phyloP scores from a whole-genome alignment of 2,797 vertebrate species.

The Pangasius mekongensis region DNA sequence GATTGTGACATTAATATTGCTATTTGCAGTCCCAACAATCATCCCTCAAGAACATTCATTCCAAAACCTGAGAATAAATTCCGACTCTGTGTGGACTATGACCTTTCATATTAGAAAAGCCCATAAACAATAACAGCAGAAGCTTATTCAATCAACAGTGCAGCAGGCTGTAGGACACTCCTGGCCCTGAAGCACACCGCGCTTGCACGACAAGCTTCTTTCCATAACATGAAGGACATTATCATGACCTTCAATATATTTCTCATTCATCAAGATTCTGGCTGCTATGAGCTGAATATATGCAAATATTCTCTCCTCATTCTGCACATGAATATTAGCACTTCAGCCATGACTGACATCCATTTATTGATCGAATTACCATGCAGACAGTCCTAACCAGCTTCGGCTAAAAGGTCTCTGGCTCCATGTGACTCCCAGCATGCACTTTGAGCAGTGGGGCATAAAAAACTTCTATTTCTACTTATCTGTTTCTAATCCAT shows the following conservation, averaged over 20 bases:
- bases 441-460: constrained; percentile 13
- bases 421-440: constrained; percentile 13
- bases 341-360: constrained; percentile 45
- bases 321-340: constrained; percentile 36
- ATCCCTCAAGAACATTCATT: constrained; percentile 40
- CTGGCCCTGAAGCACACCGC: not conserved
- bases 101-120: constrained; percentile 36
- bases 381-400: constrained; percentile 39
- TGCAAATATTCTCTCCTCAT: constrained; percentile 33
- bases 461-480: not conserved
- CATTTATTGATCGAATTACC: constrained; percentile 45
- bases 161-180: not conserved
- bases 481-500: not conserved
- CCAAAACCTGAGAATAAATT: constrained; percentile 35
- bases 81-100: constrained; percentile 24
- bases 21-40: constrained; percentile 41
- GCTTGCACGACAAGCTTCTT: not conserved
- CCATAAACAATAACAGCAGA: constrained; percentile 35
- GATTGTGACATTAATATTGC: constrained; percentile 53
- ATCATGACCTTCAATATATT: constrained; percentile 39
- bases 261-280: constrained; percentile 33
- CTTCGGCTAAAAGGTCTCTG: constrained; percentile 21
- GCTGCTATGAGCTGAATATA: constrained; percentile 29
- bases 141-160: constrained; percentile 11
- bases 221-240: constrained; percentile 30